Evolutionary conservation across 2,113 vertebrate genomes (phyloP).

Genomic region (Synodontis membranacea): DNA sequence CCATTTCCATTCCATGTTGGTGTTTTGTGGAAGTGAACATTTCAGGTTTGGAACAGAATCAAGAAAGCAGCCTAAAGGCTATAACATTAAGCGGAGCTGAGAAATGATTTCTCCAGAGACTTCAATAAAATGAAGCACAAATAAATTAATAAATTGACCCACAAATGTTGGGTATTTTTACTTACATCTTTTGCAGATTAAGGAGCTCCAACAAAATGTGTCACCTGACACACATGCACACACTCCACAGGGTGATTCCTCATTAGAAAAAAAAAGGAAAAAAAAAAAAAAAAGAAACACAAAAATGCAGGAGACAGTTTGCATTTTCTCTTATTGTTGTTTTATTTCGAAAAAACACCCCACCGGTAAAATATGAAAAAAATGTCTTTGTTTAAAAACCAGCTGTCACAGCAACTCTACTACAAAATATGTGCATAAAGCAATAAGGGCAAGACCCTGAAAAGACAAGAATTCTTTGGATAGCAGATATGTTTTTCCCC

Average conservation of each 20-base stretch:
- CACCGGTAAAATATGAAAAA: slow-evolving; percentile 89
- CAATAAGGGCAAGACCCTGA: slow-evolving; percentile 87
- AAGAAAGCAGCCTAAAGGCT: neutral
- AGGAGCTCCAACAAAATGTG: neutral
- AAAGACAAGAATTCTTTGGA: slow-evolving; percentile 99
- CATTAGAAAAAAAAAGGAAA: slow-evolving; percentile 4
- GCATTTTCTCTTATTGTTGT: slow-evolving; percentile 64
- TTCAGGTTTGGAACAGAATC: neutral
- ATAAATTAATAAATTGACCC: slow-evolving; percentile 7
- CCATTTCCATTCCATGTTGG: neutral
- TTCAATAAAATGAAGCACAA: neutral
- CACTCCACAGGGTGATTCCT: neutral
- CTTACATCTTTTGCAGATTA: neutral
- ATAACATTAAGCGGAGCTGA: neutral
- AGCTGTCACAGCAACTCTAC: slow-evolving; percentile 84
- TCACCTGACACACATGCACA: neutral
- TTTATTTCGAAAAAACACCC: slow-evolving; percentile 78
- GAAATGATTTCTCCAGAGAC: neutral
- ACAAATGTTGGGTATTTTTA: neutral
- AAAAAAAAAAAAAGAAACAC: neutral
- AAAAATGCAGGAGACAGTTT: slow-evolving; percentile 3
- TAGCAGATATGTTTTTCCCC: slow-evolving; percentile 86
- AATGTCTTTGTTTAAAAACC: slow-evolving; percentile 91
- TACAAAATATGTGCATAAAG: slow-evolving; percentile 77
- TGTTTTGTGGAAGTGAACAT: slow-evolving; percentile 9